A percentile compares a stretch with the other conserved stretches of the same genome.
Conservation (phyloP, 2,113 vertebrate genomes). For the Nothobranchius furzeri region DNA sequence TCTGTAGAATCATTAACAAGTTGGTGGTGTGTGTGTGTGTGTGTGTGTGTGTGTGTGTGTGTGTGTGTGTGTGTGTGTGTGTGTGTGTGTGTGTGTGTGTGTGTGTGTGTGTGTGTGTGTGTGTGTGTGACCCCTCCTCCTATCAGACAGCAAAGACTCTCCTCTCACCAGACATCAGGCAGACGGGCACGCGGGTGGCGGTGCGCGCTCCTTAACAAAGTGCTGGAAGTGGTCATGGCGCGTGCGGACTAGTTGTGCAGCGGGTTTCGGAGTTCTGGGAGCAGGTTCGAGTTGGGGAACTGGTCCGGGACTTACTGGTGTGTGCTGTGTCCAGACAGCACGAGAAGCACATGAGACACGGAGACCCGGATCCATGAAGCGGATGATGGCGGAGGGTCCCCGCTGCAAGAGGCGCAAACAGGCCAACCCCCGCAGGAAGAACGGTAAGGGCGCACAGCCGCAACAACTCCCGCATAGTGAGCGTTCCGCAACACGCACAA, state of each 20-base stretch:
- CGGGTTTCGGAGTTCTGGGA: constrained; percentile 1
- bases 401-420: constrained; percentile 97
- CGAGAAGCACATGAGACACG: constrained; percentile 77
- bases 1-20: no score
- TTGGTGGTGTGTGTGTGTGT: no score
- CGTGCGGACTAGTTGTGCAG: not conserved
- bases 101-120: not conserved
- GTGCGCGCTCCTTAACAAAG: constrained; percentile 45
- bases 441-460: constrained; percentile 80
- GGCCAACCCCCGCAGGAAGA: constrained; percentile 96
- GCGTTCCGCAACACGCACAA: not conserved
- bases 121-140: constrained; percentile 20
- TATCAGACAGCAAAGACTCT: constrained; percentile 57
- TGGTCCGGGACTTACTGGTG: constrained; percentile 37
- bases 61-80: no score
- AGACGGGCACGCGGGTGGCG: constrained; percentile 44
- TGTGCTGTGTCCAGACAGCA: constrained; percentile 81
- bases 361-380: constrained; percentile 89
- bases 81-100: no score
- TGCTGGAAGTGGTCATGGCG: not conserved
- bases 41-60: no score
- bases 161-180: constrained; percentile 64
- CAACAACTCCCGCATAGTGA: not conserved
- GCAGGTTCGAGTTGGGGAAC: not conserved
- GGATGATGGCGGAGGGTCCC: constrained; percentile 96